Conservation (phyloP, 2,113 vertebrate genomes). For the Engraulis encrasicolus region DNA sequence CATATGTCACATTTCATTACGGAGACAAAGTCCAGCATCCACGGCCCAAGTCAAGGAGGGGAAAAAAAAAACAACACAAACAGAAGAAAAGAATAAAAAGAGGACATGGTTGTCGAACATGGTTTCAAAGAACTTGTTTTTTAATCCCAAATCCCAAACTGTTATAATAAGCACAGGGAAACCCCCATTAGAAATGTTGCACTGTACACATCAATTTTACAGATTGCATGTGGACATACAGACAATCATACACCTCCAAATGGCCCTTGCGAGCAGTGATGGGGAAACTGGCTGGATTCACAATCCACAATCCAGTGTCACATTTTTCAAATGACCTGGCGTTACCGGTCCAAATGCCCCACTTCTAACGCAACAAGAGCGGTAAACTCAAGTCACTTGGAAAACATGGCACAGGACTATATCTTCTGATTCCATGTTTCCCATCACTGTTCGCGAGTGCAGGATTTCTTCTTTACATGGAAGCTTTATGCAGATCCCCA, state of each 20-base stretch:
- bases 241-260: slow-evolving; percentile 9
- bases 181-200: not conserved
- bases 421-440: too few relatives aligned
- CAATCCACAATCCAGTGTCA: too few relatives aligned
- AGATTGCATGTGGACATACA: slow-evolving; percentile 27
- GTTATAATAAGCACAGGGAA: not conserved
- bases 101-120: not conserved
- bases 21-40: slow-evolving; percentile 6
- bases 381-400: too few relatives aligned
- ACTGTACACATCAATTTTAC: slow-evolving; percentile 17
- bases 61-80: not conserved
- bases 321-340: too few relatives aligned
- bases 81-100: not conserved
- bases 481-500: not conserved
- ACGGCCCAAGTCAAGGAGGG: slow-evolving; percentile 10
- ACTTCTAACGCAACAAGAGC: too few relatives aligned
- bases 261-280: not conserved
- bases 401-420: too few relatives aligned
- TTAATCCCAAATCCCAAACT: slow-evolving; percentile 1
- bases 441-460: too few relatives aligned
- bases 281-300: too few relatives aligned
- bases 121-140: slow-evolving; percentile 16
- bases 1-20: not conserved
- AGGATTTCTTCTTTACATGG: not conserved
- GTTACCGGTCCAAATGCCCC: too few relatives aligned